These are phyloP conservation scores for Eupeodes luniger DNA, from an alignment of 2,888 invertebrate genomes.

Conservation along the genomic window DNA sequence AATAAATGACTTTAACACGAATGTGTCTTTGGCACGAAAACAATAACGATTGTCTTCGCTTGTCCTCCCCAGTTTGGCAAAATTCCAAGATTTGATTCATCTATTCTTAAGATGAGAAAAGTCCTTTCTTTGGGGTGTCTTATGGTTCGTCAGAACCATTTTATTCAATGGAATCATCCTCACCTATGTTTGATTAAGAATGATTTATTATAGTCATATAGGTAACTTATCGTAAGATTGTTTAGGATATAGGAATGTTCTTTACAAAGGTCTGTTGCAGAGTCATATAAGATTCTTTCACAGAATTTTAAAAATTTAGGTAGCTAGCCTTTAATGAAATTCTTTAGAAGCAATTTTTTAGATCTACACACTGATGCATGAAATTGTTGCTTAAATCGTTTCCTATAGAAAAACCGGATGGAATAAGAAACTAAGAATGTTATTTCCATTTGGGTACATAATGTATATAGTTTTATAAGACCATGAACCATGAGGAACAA, in stretches of 20 bases:
- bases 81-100: slow-evolving; percentile 53
- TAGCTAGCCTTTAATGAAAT: neutral
- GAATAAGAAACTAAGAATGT: neutral
- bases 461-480: no score
- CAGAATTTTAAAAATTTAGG: slow-evolving; percentile 1
- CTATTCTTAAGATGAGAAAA: neutral
- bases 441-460: no score
- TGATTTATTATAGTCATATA: slow-evolving; percentile 56
- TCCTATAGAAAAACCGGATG: neutral
- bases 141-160: slow-evolving; percentile 18
- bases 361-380: slow-evolving; percentile 1
- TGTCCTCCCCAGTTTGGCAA: slow-evolving; percentile 70
- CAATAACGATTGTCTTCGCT: slow-evolving; percentile 71
- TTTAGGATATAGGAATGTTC: neutral
- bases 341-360: neutral
- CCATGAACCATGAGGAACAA: no score
- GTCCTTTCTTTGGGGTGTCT: slow-evolving; percentile 20
- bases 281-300: slow-evolving; percentile 24
- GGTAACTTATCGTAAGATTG: neutral
- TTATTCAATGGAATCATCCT: slow-evolving; percentile 54
- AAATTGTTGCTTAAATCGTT: slow-evolving; percentile 11
- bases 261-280: slow-evolving; percentile 45
- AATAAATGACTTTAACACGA: slow-evolving; percentile 68
- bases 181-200: slow-evolving; percentile 66
- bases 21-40: slow-evolving; percentile 60